These are phyloP conservation scores for Metridium senile DNA, from an alignment of 92 coral and sea anemone genomes.

Conservation along the genomic window DNA sequence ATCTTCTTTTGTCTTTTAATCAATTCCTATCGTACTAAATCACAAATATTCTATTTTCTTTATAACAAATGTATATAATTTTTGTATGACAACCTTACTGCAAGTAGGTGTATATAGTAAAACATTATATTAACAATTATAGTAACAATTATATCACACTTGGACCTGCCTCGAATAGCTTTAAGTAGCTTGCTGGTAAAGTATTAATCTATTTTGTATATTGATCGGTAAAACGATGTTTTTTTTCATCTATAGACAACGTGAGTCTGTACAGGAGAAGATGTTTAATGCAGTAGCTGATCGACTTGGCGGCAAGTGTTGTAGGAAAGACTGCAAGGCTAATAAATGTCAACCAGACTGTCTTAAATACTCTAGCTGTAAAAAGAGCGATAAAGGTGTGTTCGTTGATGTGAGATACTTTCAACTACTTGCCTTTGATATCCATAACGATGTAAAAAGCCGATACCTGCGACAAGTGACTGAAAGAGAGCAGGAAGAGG, in stretches of 20 bases:
- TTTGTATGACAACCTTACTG: no score
- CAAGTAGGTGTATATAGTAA: no score
- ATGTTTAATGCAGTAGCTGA: slow-evolving; percentile 53
- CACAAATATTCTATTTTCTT: no score
- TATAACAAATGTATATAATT: no score
- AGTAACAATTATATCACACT: no score
- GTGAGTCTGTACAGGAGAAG: slow-evolving; percentile 45
- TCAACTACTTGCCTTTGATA: slow-evolving; percentile 78
- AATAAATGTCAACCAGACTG: slow-evolving; percentile 54
- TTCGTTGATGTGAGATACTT: slow-evolving; percentile 88
- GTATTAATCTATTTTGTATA: no score
- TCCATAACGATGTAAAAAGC: slow-evolving; percentile 74
- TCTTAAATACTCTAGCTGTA: slow-evolving; percentile 52
- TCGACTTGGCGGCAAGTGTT: slow-evolving; percentile 60
- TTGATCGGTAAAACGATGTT: no score
- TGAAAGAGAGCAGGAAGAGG: slow-evolving; percentile 83
- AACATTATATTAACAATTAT: no score
- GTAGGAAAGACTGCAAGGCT: slow-evolving; percentile 57
- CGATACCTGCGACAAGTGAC: slow-evolving; percentile 81
- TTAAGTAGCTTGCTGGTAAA: no score
- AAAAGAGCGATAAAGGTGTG: slow-evolving; percentile 69
- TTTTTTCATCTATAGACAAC: slow-evolving; percentile 63
- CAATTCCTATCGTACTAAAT: no score
- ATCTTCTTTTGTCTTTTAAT: no score
- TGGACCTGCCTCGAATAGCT: no score